Evolutionary conservation across 2,888 invertebrate species (phyloP), one percentile per base, ranked within the genome.

Genomic region (Orthonevra nobilis): DNA sequence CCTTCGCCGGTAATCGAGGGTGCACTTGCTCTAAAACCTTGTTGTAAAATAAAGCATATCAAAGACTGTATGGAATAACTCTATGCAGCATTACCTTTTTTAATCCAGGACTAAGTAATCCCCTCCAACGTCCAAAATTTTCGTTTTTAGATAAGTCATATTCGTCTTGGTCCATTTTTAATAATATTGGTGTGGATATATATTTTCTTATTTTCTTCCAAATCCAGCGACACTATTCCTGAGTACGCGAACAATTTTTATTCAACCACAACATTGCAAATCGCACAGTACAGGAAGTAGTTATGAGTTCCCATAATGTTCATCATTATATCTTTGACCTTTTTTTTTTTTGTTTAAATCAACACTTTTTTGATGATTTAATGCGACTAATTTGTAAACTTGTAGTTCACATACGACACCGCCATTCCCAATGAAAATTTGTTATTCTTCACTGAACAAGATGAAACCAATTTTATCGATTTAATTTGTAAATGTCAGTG

Each of bases 1-100:
- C 95, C 85, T 95, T 92, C 26, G 95, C 96, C 81, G 91, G 92
- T 84, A 97, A 90, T 19, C 94, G 93, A n/a, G 96, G 95, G 89
- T 97, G 96, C 60, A 96, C 95, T 88, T 96, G 96, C 85, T 96
- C 95, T 89, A 97, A 90, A 82, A 97, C 96, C 97, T 97, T 87
- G 20, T 64, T 12, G 38, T 17, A n/a, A n/a, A n/a, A n/a, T n/a
- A n/a, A n/a, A n/a, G n/a, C n/a, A n/a, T n/a, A n/a, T n/a, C n/a
- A n/a, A n/a, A n/a, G n/a, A n/a, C n/a, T n/a, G n/a, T n/a, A n/a
- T n/a, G n/a, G n/a, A n/a, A n/a, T n/a, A n/a, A n/a, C n/a, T n/a
- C 30, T 42, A 36, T 32, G 19, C 36, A 14, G 23, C 58, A 60
- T 34, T 90, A 97, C 97, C 94, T 95, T 96, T 89, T 94, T 93